phyloP scores from a whole-genome alignment of 2,113 vertebrate species.

The Chloebia gouldiae region DNA sequence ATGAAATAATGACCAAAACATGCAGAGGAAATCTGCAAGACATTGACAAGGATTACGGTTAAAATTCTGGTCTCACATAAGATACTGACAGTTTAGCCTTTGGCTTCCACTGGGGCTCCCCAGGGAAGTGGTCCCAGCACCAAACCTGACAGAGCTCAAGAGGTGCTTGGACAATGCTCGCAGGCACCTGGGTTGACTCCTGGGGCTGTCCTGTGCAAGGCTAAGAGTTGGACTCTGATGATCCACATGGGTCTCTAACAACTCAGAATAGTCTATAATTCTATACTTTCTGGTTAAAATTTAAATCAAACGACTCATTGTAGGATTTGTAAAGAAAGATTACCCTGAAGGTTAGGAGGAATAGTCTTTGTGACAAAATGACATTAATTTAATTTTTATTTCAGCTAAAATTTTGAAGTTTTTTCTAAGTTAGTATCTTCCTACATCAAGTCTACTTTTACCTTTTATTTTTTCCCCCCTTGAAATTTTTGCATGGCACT shows the following conservation, averaged over 20 bases:
- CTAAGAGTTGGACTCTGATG: background rate
- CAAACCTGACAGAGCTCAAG: background rate
- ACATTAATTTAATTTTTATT: background rate
- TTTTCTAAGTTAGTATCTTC: background rate
- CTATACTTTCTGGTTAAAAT: background rate
- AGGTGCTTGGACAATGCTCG: accelerated
- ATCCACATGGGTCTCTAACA: no score
- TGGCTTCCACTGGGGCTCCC: background rate
- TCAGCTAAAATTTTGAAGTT: background rate
- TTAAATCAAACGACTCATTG: background rate
- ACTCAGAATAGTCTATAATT: background rate
- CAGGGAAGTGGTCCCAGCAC: no score
- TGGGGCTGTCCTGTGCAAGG: background rate
- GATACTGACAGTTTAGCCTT: background rate
- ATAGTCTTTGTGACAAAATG: background rate
- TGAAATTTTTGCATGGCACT: background rate
- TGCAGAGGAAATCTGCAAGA: background rate
- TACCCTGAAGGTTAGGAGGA: background rate
- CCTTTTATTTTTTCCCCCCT: accelerated
- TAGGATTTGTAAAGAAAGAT: background rate
- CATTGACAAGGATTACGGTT: background rate
- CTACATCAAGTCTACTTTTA: background rate
- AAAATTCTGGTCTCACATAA: background rate
- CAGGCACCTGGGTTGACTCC: background rate
- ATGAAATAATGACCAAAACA: background rate